phyloP scores from a whole-genome alignment of 2,888 invertebrate genomes.

The Pardosa pseudoannulata region DNA sequence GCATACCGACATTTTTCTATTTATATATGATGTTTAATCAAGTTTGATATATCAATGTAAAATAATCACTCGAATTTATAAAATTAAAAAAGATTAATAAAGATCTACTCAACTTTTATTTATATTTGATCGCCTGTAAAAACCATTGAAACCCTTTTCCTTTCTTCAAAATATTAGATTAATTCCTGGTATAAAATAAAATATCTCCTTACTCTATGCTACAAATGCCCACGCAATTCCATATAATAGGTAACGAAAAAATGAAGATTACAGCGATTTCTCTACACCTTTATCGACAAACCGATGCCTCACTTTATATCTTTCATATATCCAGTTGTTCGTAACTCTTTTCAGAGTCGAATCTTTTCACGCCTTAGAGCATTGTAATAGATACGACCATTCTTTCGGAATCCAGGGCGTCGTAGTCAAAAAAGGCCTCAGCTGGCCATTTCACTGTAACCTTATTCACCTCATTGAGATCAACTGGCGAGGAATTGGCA shows the following conservation, averaged over 20 bases:
- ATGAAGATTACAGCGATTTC: conserved; percentile 48
- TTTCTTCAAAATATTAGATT: no score
- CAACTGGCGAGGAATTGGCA: conserved; percentile 65
- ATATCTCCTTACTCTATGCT: background rate
- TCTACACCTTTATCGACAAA: conserved; percentile 49
- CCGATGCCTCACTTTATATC: conserved; percentile 33
- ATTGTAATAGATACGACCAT: conserved; percentile 48
- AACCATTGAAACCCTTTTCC: no score
- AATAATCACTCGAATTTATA: no score
- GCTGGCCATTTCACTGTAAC: conserved; percentile 66
- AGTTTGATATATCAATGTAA: no score
- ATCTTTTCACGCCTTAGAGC: conserved; percentile 63
- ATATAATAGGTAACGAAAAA: conserved; percentile 32
- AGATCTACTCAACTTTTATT: no score
- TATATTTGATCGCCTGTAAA: no score
- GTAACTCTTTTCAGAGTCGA: background rate
- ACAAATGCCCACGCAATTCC: background rate
- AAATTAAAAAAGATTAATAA: no score
- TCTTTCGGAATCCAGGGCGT: background rate
- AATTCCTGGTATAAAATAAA: no score
- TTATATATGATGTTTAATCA: no score
- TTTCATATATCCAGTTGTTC: conserved; percentile 30
- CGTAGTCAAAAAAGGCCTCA: conserved; percentile 50
- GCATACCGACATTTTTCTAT: no score
- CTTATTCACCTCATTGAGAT: conserved; percentile 71